phyloP scores from a whole-genome alignment of 2,888 invertebrate species.

The Metacarcinus magister region DNA sequence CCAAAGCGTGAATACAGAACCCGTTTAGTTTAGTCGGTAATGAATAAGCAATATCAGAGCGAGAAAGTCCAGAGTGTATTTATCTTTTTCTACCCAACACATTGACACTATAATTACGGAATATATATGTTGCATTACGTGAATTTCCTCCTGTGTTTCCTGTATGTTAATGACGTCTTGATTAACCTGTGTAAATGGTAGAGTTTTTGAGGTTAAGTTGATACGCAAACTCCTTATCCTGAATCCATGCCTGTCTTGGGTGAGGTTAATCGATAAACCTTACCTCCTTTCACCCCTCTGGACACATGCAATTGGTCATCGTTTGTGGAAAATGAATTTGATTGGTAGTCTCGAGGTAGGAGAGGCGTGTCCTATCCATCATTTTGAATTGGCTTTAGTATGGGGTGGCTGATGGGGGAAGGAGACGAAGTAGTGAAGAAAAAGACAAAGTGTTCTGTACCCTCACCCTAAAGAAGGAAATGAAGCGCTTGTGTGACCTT shows the following conservation, averaged over 20 bases:
- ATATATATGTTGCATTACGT: too few species aligned
- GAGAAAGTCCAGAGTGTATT: neutral
- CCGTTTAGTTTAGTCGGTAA: neutral
- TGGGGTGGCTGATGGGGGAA: neutral
- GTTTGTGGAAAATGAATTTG: constrained; percentile 26
- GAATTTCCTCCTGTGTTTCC: too few species aligned
- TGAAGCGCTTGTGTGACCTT: neutral
- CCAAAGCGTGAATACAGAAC: neutral
- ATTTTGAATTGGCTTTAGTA: neutral
- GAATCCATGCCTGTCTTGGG: neutral
- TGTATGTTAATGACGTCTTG: too few species aligned
- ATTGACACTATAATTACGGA: too few species aligned
- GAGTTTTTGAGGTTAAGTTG: neutral
- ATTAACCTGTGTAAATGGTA: too few species aligned
- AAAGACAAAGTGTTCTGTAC: constrained; percentile 15
- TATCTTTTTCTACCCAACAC: neutral
- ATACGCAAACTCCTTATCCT: neutral
- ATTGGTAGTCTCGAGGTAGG: neutral
- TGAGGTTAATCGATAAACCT: neutral
- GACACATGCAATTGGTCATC: constrained; percentile 14
- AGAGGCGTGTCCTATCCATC: neutral
- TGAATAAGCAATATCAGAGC: neutral
- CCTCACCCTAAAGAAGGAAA: neutral
- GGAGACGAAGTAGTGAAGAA: neutral
- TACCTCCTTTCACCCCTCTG: neutral